phyloP scores from a whole-genome alignment of 2,113 vertebrate genomes.

The Rhinogobius similis region DNA sequence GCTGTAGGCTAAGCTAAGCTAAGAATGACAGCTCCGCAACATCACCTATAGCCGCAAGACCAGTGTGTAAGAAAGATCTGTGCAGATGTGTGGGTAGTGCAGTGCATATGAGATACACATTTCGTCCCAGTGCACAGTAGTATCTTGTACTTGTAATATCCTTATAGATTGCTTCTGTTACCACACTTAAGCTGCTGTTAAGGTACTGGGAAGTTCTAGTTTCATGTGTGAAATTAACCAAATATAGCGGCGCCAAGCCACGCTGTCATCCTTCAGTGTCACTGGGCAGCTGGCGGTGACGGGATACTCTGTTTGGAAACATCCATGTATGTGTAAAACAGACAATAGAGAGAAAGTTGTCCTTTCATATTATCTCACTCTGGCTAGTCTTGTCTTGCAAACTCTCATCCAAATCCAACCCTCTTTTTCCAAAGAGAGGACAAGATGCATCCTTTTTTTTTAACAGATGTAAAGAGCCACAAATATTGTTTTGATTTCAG shows the following conservation, averaged over 20 bases:
- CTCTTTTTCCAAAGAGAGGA: no score
- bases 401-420: no score
- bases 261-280: slow-evolving; percentile 9
- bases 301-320: background rate
- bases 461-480: no score
- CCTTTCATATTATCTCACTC: no score
- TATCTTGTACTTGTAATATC: background rate
- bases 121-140: background rate
- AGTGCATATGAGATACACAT: background rate
- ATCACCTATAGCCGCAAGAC: no score
- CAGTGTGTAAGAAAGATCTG: no score
- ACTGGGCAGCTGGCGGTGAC: slow-evolving; percentile 39
- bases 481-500: no score
- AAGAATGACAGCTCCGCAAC: slow-evolving; percentile 37
- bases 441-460: no score
- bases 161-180: background rate
- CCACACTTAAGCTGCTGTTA: background rate
- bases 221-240: background rate
- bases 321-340: background rate
- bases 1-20: slow-evolving; percentile 46
- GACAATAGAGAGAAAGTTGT: no score
- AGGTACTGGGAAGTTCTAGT: background rate
- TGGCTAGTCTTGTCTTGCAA: no score
- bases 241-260: background rate
- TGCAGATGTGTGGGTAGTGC: background rate